Conservation (phyloP, 2,797 vertebrate species). For the Poeciliopsis turneri region DNA sequence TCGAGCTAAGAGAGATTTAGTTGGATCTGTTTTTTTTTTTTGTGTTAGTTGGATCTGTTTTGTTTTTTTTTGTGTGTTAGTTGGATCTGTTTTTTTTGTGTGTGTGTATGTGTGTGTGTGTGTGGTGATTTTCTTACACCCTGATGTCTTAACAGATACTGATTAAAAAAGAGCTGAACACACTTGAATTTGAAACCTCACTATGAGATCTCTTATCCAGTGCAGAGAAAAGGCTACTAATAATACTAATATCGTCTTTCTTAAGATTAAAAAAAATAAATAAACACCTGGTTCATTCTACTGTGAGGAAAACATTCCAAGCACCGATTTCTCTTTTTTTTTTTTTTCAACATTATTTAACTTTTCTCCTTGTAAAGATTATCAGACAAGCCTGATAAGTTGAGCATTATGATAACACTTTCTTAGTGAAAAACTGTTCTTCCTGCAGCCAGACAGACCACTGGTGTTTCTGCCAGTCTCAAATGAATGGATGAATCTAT, state of each 20-base stretch:
- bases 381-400: neutral
- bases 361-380: neutral
- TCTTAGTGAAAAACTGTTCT: neutral
- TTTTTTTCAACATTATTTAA: neutral
- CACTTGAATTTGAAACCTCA: neutral
- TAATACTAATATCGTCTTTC: neutral
- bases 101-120: neutral
- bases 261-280: neutral
- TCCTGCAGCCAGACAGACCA: neutral
- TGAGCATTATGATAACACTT: neutral
- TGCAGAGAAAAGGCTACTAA: neutral
- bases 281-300: neutral
- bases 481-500: neutral
- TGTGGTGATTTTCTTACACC: neutral
- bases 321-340: neutral
- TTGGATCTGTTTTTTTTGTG: too few relatives aligned
- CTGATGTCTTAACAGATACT: neutral
- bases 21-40: neutral
- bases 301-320: neutral
- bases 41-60: too few relatives aligned
- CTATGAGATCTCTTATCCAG: neutral
- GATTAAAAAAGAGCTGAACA: neutral
- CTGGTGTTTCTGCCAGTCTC: neutral
- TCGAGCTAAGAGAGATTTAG: neutral
- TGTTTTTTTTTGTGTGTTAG: too few relatives aligned